Base-by-base conservation (phyloP, 1,140 invertebrate genomes). In the Heliconius eleuchia region DNA sequence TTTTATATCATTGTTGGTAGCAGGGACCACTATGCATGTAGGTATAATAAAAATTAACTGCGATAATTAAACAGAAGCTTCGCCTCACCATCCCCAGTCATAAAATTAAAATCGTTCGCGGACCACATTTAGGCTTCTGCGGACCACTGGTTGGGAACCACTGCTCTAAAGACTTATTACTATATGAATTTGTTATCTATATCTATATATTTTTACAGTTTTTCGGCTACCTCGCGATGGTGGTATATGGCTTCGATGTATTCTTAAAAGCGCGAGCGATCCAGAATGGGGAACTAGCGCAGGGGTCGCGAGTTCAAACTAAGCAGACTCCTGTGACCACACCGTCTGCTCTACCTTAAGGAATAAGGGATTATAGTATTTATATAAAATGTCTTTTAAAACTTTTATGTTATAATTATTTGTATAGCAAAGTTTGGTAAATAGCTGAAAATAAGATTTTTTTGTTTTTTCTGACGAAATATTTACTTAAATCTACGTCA, bases 151-250 rank as follows among this genome's bases (percentile, higher is more conserved):
- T 23, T 23, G 23, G 23, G 23, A 23, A 23, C 23, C 23, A 23
- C 23, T 23, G 3, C 42, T 46, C 42, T 46, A 13, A 46, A 46
- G 42, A 46, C 42, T 46, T 46, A 55, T 19, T 55, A 19, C 19
- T 4, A 55, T 55, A 7, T n/a, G 6, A 6, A 18, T 18, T 55
- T 46, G 13, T 1, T 0, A 55, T 8, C 52, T 6, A 55, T 55
- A 57, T 57, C 19, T 2, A 57, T 57, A 9, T 66, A 66, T 30
- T 27, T n/a, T 95, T 95, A 19, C 92, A 97, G 97, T 97, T 98
- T 88, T 98, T 98, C 87, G 97, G 97, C 60, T 98, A 97, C 89
- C 93, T 96, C 76, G 96, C 96, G 11, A 98, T 98, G 97, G 89
- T 96, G 77, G 91, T 94, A 1, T 98, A 98, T 91, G 97, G 96